phyloP scores from a whole-genome alignment of 2,888 invertebrate species.

The Drosophila mimetica region DNA sequence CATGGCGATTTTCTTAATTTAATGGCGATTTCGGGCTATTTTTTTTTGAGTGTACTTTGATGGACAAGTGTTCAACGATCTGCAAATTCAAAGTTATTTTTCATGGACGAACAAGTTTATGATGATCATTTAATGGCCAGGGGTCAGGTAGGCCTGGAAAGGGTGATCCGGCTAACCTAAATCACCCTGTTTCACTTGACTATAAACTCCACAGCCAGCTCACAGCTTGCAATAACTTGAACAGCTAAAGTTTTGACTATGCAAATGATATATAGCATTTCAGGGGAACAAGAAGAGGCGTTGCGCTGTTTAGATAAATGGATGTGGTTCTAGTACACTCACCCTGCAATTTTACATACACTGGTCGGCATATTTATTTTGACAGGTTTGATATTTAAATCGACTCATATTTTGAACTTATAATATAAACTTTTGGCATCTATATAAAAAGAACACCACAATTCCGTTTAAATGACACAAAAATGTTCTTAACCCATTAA shows the following conservation, averaged over 20 bases:
- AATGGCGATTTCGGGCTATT: too few relatives aligned
- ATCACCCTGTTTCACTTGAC: background rate
- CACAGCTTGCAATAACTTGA: background rate
- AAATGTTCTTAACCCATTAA: too few relatives aligned
- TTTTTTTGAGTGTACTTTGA: slow-evolving; percentile 41
- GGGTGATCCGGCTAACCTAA: background rate
- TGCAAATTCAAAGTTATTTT: slow-evolving; percentile 16
- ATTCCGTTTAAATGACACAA: too few relatives aligned
- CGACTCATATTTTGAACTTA: too few relatives aligned
- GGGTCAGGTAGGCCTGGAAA: background rate
- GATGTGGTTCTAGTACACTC: slow-evolving; percentile 10
- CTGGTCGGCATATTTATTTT: too few relatives aligned
- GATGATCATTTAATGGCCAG: slow-evolving; percentile 31
- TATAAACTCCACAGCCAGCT: slow-evolving; percentile 5
- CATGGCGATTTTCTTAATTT: too few relatives aligned
- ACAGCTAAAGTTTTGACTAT: slow-evolving; percentile 28
- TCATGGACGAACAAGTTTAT: slow-evolving; percentile 21
- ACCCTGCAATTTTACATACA: too few relatives aligned
- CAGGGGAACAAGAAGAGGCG: background rate
- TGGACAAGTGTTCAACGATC: slow-evolving; percentile 16
- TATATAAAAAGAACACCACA: too few relatives aligned
- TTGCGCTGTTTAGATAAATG: slow-evolving; percentile 20
- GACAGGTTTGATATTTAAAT: too few relatives aligned
- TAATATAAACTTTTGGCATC: too few relatives aligned
- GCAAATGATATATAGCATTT: slow-evolving; percentile 63